Conservation (phyloP, 1,140 invertebrate species). For the Philaenus spumarius region DNA sequence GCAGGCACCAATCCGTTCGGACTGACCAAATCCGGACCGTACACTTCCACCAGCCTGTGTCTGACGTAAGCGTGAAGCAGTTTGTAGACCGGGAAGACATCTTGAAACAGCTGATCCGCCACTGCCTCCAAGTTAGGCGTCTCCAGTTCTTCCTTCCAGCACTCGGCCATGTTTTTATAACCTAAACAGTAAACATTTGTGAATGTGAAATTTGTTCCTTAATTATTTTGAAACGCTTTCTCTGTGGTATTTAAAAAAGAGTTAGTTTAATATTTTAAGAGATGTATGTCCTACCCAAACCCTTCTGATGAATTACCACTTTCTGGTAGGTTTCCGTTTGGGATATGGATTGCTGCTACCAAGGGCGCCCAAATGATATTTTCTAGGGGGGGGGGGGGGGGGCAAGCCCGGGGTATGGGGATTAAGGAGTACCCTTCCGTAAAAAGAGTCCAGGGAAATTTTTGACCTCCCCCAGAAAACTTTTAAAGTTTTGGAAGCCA, state of each 20-base stretch:
- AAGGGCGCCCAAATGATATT: too few relatives aligned
- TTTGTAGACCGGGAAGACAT: slow-evolving; percentile 55
- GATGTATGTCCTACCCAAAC: too few relatives aligned
- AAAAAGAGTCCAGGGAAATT: too few relatives aligned
- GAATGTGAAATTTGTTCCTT: not conserved
- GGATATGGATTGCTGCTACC: too few relatives aligned
- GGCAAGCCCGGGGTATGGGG: too few relatives aligned
- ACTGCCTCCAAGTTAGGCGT: slow-evolving; percentile 44
- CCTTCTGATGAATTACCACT: not conserved
- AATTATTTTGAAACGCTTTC: not conserved
- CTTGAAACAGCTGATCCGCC: slow-evolving; percentile 47
- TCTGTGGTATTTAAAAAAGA: not conserved
- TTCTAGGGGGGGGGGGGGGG: too few relatives aligned
- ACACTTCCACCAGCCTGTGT: slow-evolving; percentile 42
- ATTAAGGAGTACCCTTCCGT: too few relatives aligned
- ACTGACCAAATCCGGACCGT: slow-evolving; percentile 38
- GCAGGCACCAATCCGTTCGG: slow-evolving; percentile 54
- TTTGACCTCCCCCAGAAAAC: too few relatives aligned
- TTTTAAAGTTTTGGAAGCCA: too few relatives aligned
- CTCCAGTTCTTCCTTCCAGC: slow-evolving; percentile 54
- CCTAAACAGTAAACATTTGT: slow-evolving; percentile 41
- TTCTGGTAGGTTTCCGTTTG: not conserved
- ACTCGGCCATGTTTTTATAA: slow-evolving; percentile 50
- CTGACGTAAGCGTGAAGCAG: slow-evolving; percentile 63
- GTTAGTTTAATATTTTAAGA: too few relatives aligned